Conservation (phyloP, 2,113 vertebrate genomes). For the Zosterops pallidus region DNA sequence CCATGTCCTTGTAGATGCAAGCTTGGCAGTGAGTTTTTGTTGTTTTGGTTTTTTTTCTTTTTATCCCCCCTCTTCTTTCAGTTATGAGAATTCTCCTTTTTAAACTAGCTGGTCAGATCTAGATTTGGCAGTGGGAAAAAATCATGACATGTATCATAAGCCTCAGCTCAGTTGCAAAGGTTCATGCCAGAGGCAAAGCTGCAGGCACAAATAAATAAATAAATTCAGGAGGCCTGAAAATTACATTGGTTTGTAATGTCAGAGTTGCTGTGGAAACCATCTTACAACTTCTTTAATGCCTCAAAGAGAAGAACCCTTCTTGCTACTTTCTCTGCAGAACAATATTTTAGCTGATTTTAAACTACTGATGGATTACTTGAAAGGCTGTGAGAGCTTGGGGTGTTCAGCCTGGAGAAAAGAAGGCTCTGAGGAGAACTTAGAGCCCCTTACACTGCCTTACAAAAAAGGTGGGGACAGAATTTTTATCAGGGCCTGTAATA, state of each 20-base stretch:
- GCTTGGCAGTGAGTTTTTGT: background rate
- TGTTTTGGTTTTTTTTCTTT: background rate
- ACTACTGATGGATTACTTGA: background rate
- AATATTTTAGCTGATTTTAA: background rate
- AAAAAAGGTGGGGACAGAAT: background rate
- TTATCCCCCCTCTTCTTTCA: background rate
- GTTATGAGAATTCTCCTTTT: slow-evolving; percentile 5
- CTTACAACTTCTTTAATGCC: background rate
- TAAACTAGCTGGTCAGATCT: slow-evolving; percentile 2
- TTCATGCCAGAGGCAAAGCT: slow-evolving; percentile 57
- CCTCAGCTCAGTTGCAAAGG: slow-evolving; percentile 35
- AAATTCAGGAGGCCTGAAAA: slow-evolving; percentile 19
- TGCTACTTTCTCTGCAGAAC: background rate
- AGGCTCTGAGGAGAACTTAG: background rate
- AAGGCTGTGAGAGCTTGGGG: background rate
- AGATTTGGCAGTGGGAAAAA: slow-evolving; percentile 16
- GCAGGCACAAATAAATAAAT: slow-evolving; percentile 55
- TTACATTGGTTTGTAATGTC: background rate
- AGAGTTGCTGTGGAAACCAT: slow-evolving; percentile 29
- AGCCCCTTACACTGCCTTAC: background rate
- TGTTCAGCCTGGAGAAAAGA: background rate
- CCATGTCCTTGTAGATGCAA: background rate
- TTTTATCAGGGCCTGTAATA: background rate
- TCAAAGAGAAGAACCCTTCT: background rate
- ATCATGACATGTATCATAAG: slow-evolving; percentile 37